Evolutionary conservation across 92 coral and sea anemone species (phyloP).

Genomic region (Heteractis magnifica): DNA sequence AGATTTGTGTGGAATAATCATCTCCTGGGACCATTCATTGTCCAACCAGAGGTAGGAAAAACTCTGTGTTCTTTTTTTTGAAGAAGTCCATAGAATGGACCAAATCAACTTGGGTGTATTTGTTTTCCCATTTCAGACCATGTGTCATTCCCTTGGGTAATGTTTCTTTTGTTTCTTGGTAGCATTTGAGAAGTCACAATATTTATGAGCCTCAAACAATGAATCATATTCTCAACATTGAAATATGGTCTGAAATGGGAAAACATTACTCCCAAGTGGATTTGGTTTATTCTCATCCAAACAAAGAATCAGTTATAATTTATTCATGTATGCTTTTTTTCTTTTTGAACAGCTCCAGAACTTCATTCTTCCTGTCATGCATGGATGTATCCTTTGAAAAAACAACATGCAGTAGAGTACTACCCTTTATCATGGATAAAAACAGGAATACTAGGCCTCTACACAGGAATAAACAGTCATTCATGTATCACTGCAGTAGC

Average conservation of each 20-base stretch:
- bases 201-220: too few species aligned
- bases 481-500: too few species aligned
- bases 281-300: too few species aligned
- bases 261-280: not conserved
- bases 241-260: not conserved
- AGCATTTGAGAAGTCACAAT: too few species aligned
- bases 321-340: not conserved
- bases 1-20: conserved; percentile 97
- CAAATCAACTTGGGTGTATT: too few species aligned
- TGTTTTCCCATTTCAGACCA: too few species aligned
- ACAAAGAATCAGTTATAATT: not conserved
- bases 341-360: conserved; percentile 74
- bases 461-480: too few species aligned
- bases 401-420: not conserved
- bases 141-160: too few species aligned
- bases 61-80: not conserved
- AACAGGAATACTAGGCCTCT: too few species aligned
- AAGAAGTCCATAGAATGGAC: not conserved
- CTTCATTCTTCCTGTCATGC: conserved; percentile 93
- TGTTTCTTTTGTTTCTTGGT: too few species aligned
- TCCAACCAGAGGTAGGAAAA: conserved; percentile 89
- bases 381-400: conserved; percentile 93
- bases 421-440: not conserved
- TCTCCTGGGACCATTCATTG: conserved; percentile 76
- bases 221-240: too few species aligned